Evolutionary conservation across 1,140 invertebrate genomes (phyloP).

Genomic region (Rhopalosiphum padi): DNA sequence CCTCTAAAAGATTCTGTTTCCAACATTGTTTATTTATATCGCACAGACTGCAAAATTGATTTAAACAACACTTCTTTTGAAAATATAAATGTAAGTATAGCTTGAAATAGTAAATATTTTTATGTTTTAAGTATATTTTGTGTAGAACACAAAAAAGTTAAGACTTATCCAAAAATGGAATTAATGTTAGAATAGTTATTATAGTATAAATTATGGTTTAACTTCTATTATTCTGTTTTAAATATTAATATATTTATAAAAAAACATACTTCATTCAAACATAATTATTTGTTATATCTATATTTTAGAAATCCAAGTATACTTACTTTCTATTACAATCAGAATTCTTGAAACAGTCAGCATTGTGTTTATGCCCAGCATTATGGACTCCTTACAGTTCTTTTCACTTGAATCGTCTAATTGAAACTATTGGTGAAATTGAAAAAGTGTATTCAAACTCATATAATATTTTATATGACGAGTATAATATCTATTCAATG

Average conservation of each 20-base stretch:
- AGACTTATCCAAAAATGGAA: neutral
- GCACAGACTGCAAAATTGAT: conserved; percentile 22
- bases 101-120: neutral
- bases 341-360: conserved; percentile 40
- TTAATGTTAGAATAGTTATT: neutral
- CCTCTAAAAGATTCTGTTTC: conserved; percentile 32
- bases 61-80: conserved; percentile 28
- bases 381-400: neutral
- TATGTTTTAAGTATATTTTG: neutral
- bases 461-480: conserved; percentile 9
- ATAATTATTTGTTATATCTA: neutral
- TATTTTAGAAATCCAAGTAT: conserved; percentile 48
- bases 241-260: neutral
- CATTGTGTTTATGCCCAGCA: conserved; percentile 26
- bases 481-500: conserved; percentile 23
- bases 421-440: neutral
- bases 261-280: neutral
- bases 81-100: conserved; percentile 42
- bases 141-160: neutral
- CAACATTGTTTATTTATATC: conserved; percentile 8
- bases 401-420: neutral
- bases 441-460: neutral
- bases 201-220: neutral
- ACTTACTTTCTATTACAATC: conserved; percentile 48
- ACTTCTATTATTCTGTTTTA: neutral